Conservation (phyloP, 2,797 vertebrate species). For the Tiaroga cobitis region DNA sequence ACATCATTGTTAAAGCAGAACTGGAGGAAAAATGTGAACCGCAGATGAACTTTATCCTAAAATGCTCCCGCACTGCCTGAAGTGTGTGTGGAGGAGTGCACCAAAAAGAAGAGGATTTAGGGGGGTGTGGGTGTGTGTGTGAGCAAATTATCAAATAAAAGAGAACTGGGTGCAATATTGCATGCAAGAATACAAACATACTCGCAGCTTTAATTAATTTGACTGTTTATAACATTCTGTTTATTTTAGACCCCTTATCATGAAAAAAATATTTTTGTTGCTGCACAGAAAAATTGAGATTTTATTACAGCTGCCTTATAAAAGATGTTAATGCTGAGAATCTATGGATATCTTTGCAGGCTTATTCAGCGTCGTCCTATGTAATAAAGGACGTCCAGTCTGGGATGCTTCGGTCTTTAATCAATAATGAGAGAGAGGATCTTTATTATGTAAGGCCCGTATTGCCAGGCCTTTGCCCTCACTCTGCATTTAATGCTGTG, state of each 20-base stretch:
- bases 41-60: constrained; percentile 63
- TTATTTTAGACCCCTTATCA: constrained; percentile 25
- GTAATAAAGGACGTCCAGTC: constrained; percentile 30
- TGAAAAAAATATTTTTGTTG: not conserved
- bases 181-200: constrained; percentile 20
- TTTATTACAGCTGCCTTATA: not conserved
- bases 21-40: constrained; percentile 58
- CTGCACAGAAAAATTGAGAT: not conserved
- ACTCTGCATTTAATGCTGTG: constrained; percentile 20
- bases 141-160: constrained; percentile 40
- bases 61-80: constrained; percentile 60
- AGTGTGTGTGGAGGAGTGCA: constrained; percentile 49
- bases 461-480: constrained; percentile 18
- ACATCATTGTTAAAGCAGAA: constrained; percentile 58
- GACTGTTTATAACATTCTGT: constrained; percentile 19
- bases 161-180: constrained; percentile 10
- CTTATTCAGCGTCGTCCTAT: constrained; percentile 11
- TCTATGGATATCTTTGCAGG: constrained; percentile 14
- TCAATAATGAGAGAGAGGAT: constrained; percentile 44
- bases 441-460: constrained; percentile 45
- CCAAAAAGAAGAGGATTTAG: constrained; percentile 32
- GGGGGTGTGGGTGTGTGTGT: not conserved
- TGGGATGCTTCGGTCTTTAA: constrained; percentile 29
- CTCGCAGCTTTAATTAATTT: not conserved
- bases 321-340: constrained; percentile 22